Evolutionary conservation across 2,797 vertebrate species (phyloP), one percentile per base, ranked within the genome.

Genomic region (Saxicola maurus): DNA sequence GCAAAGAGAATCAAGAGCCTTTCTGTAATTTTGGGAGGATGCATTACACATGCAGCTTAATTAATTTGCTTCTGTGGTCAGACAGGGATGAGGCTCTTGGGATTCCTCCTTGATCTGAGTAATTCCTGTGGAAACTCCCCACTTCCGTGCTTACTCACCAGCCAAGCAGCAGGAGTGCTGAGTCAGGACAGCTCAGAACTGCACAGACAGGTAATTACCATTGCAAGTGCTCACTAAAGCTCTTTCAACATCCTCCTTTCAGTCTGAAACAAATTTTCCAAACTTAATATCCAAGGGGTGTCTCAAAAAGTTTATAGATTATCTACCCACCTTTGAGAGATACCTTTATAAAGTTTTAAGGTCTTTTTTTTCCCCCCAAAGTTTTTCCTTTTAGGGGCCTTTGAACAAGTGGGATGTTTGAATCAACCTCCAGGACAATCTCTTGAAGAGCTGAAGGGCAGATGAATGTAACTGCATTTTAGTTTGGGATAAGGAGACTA

Each of bases 61-160:
- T 86, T 83, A 59, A 73, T 46, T 66, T 77, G 31, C n/a, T 91
- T 71, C 53, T 24, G 9, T 20, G 43, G 90, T 42, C 38, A 77
- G 68, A 84, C 59, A 75, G 45, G 25, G 33, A 77, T 7, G 25
- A 62, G 17, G 76, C 30, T 23, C 45, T 37, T 3, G 42, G 25
- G 64, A 91, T 67, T 79, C 64, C 27, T 74, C 67, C 49, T 48
- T 14, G 16, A 21, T 11, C 5, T 73, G 90, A 95, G 46, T 90
- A 80, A 86, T 16, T 62, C 56, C 27, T 40, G 17, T 0, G 52
- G 90, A 80, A 94, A 91, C 30, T 93, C 92, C 82, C 57, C 17
- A 46, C 86, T 95, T 93, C 92, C 64, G 72, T 52, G 33, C 45
- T 89, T 60, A 86, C 77, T 94, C 86, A 83, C 43, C 49, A 64